Conservation (phyloP, 2,888 invertebrate genomes). For the Scaptomyza flava region DNA sequence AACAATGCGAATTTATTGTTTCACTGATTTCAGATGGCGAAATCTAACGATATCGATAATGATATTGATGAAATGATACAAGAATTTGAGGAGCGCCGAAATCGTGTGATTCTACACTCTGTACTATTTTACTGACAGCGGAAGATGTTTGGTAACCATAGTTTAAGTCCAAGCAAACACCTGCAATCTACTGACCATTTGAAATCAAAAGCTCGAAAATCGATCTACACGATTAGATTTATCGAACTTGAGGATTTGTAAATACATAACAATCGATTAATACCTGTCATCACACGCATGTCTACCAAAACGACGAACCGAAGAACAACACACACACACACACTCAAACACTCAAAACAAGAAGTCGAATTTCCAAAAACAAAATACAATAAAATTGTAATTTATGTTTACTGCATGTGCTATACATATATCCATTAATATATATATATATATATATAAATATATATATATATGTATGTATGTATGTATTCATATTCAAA, state of each 20-base stretch:
- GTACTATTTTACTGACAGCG: slow-evolving; percentile 75
- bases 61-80: slow-evolving; percentile 73
- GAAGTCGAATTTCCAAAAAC: slow-evolving; percentile 3
- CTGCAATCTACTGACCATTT: slow-evolving; percentile 48
- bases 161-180: slow-evolving; percentile 42
- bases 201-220: slow-evolving; percentile 20
- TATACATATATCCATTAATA: no score
- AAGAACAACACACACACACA: slow-evolving; percentile 23
- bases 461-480: not conserved
- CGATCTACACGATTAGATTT: not conserved
- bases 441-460: not conserved
- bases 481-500: not conserved
- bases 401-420: slow-evolving; percentile 36
- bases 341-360: slow-evolving; percentile 1
- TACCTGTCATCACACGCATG: slow-evolving; percentile 15
- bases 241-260: slow-evolving; percentile 33
- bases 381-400: slow-evolving; percentile 48
- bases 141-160: slow-evolving; percentile 33
- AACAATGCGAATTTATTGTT: not conserved
- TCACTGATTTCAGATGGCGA: slow-evolving; percentile 51
- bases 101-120: slow-evolving; percentile 65
- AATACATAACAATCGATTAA: slow-evolving; percentile 40
- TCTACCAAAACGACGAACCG: slow-evolving; percentile 16
- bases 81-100: slow-evolving; percentile 71
- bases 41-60: slow-evolving; percentile 67